Evolutionary conservation across 1,140 invertebrate genomes (phyloP), one percentile per base, ranked within the genome.

Genomic region (Drosophila pseudoobscura): DNA sequence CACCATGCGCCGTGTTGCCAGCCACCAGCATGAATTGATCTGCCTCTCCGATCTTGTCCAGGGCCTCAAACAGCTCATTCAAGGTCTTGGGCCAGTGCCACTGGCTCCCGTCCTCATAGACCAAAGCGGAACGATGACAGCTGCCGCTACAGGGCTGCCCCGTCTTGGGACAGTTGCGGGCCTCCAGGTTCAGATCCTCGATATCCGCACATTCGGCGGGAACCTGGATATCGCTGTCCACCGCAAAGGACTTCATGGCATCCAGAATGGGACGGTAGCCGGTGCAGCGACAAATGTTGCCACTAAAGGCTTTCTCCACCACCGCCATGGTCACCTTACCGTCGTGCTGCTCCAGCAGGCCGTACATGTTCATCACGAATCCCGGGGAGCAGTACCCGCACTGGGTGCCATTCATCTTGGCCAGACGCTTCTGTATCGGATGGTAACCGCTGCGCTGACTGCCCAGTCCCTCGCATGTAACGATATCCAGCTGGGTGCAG

Each of bases 231-330:
- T 95, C 95, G 26, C 92, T 92, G 83, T 96, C 95, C 1, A 77
- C 89, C 0, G 95, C 94, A 59, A 96, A 95, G 1, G 95, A 94
- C 91, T 97, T 97, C 87, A 97, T 97, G 24, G 96, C 94, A 72
- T 97, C 96, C 41, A 97, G 92, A 78, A 98, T 97, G 1, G 97
- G 94, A 61, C 97, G 92, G 77, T 97, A 98, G 0, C 97, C 97
- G 2, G 97, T 98, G 89, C 97, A 98, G 54, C 97, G 93, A 64
- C 97, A 98, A 24, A 97, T 94, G 80, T 97, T 97, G 50, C 97
- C 94, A 1, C 95, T 95, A 80, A 97, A 95, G 0, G 94, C 94
- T 78, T 96, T 95, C 89, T 97, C 96, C 9, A 97, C 92, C 77
- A 96, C 93, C 35, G 93, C 91, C 94, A 95, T 95, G 1, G 93